phyloP scores from a whole-genome alignment of 2,888 invertebrate species.

The Sarcophaga caerulescens region DNA sequence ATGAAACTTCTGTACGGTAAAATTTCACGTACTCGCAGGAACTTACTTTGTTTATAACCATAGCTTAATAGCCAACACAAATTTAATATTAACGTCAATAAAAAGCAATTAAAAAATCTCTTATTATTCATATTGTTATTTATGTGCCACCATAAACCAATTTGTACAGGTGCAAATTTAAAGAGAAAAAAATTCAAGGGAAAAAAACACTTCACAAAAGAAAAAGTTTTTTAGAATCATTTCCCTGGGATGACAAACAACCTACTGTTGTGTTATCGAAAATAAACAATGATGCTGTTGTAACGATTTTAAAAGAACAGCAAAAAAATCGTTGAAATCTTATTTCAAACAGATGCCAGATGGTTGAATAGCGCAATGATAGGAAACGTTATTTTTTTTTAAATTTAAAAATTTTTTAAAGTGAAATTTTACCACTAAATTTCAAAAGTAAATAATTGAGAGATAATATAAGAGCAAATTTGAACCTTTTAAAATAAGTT shows the following conservation, averaged over 20 bases:
- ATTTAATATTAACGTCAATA: conserved; percentile 58
- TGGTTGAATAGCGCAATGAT: neutral
- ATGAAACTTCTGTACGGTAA: neutral
- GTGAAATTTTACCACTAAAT: too few relatives aligned
- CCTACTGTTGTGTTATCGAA: conserved; percentile 33
- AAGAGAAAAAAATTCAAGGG: conserved; percentile 44
- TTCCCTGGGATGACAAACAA: conserved; percentile 33
- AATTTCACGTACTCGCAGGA: neutral
- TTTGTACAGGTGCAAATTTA: conserved; percentile 49
- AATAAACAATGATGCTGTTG: conserved; percentile 43
- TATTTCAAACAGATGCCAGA: conserved; percentile 1
- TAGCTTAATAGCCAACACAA: conserved; percentile 55
- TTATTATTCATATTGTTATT: conserved; percentile 48
- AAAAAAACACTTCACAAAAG: conserved; percentile 52
- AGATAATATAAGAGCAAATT: neutral
- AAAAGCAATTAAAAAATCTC: conserved; percentile 31
- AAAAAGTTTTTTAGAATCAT: conserved; percentile 44
- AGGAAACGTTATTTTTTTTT: neutral
- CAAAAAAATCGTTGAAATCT: neutral
- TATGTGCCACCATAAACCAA: conserved; percentile 45
- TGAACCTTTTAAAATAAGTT: neutral
- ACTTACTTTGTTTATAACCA: conserved; percentile 73
- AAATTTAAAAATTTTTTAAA: neutral
- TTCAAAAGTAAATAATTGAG: too few relatives aligned
- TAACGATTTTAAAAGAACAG: neutral